Base-by-base conservation (phyloP, 1,140 invertebrate species). In the Dinoponera quadriceps region DNA sequence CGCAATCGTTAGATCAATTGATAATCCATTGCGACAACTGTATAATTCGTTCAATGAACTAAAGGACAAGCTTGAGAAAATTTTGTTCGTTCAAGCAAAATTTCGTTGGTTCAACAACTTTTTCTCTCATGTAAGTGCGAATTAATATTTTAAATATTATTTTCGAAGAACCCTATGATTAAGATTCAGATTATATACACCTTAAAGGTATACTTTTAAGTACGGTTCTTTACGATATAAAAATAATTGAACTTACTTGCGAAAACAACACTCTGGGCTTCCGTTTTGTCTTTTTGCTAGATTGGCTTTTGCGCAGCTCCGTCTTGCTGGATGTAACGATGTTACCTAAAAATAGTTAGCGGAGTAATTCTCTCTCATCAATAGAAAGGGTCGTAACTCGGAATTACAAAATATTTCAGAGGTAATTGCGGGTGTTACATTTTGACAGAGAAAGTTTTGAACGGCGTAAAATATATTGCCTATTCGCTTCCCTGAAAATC, bases 181-280 rank as follows among this genome's bases (percentile, higher is more conserved):
- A n/a, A n/a, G n/a, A n/a, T n/a, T n/a, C n/a, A n/a, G n/a, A n/a
- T n/a, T n/a, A n/a, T n/a, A n/a, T n/a, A n/a, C n/a, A n/a, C n/a
- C n/a, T n/a, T n/a, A n/a, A n/a, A n/a, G n/a, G n/a, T n/a, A n/a
- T n/a, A n/a, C n/a, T n/a, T n/a, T n/a, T n/a, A n/a, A n/a, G n/a
- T n/a, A n/a, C n/a, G 29, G 1, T n/a, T 38, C 25, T 18, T 0
- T 22, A 14, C 4, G 57, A 18, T 1, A 1, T n/a, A 49, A 18
- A 29, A 22, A 60, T 27, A 20, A 62, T 73, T 33, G 49, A 49
- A 88, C 89, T 91, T 89, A 96, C 95, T 92, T 97, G 98, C 0
- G 98, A 99, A 94, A 99, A 99, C 0, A 99, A 95, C 0, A 99
- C 97, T 60, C 99, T 94, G 0, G 98, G 98, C 95, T 99, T 99